Base-by-base conservation (phyloP, 2,888 invertebrate genomes). In the Metallyticus violacea region DNA sequence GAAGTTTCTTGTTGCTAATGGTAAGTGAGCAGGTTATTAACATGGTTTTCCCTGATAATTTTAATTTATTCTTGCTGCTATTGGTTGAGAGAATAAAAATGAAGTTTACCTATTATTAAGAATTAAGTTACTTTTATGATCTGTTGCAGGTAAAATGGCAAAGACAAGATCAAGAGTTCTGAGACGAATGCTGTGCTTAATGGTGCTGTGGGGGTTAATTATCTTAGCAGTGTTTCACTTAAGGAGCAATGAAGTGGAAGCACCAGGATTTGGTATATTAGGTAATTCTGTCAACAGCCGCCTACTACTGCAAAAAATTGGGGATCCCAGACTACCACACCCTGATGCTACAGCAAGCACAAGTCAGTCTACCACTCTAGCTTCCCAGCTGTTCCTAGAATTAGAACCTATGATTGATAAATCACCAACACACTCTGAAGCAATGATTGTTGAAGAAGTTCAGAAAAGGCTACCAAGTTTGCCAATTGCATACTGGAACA, bases 401-500 rank as follows among this genome's bases (percentile, higher is more conserved):
- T 90, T 93, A 88, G 94, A 95, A 89, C 95, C 94, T 0, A 92
- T 93, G 87, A 91, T 95, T 30, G 95, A 95, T 91, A 93, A 93
- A 88, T 93, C 94, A 79, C 94, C 94, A 0, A 92, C 92, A n/a
- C 91, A 93, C 80, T 93, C 94, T 85, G 97, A 97, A 91, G 96
- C 96, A 86, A 95, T 95, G 91, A 93, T 96, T 89, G 95, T 96
- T 85, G 94, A 94, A 79, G 96, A 97, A 90, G 96, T 97, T 86
- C 96, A 97, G 91, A 94, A 95, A 22, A 94, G 95, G 77, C 94
- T 97, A 90, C 97, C 97, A 6, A 97, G 96, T 89, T 93, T 98
- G 78, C 98, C 98, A 4, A 95, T 97, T 82, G 94, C 95, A 87
- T 97, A 97, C 91, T 97, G 97, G 97, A 95, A 95, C 91, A 95